Conservation (phyloP, 2,888 invertebrate genomes). For the Ectemnius lituratus region DNA sequence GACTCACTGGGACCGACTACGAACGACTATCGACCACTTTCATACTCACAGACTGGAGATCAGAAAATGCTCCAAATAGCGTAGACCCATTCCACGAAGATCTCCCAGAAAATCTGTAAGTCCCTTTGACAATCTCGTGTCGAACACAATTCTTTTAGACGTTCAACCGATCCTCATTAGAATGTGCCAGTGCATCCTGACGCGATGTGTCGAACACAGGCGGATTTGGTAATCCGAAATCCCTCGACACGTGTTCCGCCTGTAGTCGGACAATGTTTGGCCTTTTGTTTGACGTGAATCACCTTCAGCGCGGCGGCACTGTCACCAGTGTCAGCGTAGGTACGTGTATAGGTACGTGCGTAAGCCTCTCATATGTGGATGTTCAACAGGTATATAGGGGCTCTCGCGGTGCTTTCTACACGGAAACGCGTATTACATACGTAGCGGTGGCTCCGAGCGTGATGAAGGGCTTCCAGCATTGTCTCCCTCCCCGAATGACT, state of each 20-base stretch:
- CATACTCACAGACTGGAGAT: constrained; percentile 54
- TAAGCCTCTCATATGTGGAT: constrained; percentile 44
- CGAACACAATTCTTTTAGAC: neutral
- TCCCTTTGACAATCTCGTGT: too few species aligned
- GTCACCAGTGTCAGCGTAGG: constrained; percentile 34
- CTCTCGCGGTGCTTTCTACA: constrained; percentile 44
- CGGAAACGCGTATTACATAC: constrained; percentile 55
- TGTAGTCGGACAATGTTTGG: constrained; percentile 66
- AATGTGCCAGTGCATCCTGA: constrained; percentile 14
- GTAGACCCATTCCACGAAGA: neutral
- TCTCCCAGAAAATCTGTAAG: too few species aligned
- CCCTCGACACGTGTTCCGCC: constrained; percentile 69
- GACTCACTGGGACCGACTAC: neutral
- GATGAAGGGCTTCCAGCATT: constrained; percentile 73
- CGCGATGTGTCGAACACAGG: constrained; percentile 49
- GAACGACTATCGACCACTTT: constrained; percentile 67
- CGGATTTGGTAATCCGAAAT: constrained; percentile 62
- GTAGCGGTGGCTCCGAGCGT: constrained; percentile 57
- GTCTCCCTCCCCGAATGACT: constrained; percentile 70
- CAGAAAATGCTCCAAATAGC: constrained; percentile 47
- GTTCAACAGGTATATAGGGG: constrained; percentile 62
- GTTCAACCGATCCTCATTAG: constrained; percentile 23
- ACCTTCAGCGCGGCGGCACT: constrained; percentile 61
- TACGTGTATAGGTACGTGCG: constrained; percentile 42
- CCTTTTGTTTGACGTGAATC: constrained; percentile 76